Percentiles rank a stretch among this genome's conserved stretches.
Conservation (phyloP, 2,888 invertebrate species). For the Agonopterix subpropinquella region DNA sequence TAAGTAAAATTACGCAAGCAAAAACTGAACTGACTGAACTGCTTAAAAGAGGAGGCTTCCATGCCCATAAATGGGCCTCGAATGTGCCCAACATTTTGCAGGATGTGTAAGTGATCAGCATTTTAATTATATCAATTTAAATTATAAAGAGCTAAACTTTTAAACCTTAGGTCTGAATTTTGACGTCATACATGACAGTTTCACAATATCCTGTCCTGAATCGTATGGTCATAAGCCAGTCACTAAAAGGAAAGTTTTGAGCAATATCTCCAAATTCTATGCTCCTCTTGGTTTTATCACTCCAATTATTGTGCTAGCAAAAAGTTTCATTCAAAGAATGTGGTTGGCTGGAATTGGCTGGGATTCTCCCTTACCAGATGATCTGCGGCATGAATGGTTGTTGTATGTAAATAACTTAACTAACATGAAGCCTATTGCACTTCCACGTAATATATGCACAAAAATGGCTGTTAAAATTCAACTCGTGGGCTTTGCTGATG, state of each 20-base stretch:
- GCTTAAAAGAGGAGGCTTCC: too few species aligned
- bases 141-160: background rate
- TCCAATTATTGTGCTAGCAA: too few species aligned
- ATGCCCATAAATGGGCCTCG: too few species aligned
- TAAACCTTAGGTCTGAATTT: slow-evolving; percentile 9
- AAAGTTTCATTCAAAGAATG: too few species aligned
- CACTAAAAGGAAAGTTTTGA: slow-evolving; percentile 11
- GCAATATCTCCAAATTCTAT: slow-evolving; percentile 11
- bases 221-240: background rate
- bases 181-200: slow-evolving; percentile 5
- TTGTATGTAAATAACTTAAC: too few species aligned
- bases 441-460: too few species aligned
- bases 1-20: too few species aligned
- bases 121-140: background rate
- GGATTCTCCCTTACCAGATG: too few species aligned
- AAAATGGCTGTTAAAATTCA: background rate
- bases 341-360: too few species aligned
- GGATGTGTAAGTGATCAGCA: background rate
- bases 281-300: slow-evolving; percentile 11
- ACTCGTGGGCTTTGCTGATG: slow-evolving; percentile 11
- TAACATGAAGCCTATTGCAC: too few species aligned
- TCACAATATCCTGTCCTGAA: background rate
- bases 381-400: too few species aligned
- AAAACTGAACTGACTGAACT: too few species aligned
- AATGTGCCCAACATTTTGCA: background rate